Conservation (phyloP, 2,888 invertebrate genomes). For the Thymelicus sylvestris region DNA sequence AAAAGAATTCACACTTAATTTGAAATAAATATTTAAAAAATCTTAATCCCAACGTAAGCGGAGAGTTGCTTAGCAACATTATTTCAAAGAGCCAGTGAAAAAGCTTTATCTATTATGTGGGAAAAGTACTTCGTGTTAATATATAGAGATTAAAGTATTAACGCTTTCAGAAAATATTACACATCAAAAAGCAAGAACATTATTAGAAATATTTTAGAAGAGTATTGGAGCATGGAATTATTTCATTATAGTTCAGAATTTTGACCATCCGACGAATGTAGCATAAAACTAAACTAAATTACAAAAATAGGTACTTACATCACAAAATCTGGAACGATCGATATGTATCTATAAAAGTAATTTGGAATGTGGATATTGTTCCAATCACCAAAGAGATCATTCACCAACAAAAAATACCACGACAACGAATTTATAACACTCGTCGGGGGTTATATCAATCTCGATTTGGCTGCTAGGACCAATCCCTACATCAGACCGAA, state of each 20-base stretch:
- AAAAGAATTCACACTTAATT: too few species aligned
- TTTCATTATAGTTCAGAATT: not conserved
- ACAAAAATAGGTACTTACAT: not conserved
- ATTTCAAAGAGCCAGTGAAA: not conserved
- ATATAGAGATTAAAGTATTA: not conserved
- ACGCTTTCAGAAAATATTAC: not conserved
- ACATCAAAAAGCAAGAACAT: conserved; percentile 1
- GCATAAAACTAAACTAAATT: not conserved
- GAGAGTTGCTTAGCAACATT: not conserved
- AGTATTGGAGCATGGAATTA: not conserved
- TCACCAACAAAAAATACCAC: too few species aligned
- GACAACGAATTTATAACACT: too few species aligned
- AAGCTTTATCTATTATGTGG: not conserved
- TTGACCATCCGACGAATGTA: not conserved
- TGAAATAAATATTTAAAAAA: too few species aligned
- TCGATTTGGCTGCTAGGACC: not conserved
- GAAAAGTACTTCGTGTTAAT: not conserved
- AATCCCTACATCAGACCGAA: not conserved
- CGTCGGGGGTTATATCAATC: too few species aligned
- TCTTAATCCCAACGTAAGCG: not conserved
- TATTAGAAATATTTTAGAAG: not conserved
- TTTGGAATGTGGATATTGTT: too few species aligned
- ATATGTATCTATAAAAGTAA: not conserved
- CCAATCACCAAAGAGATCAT: too few species aligned
- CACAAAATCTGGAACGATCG: not conserved